Evolutionary conservation across 2,797 vertebrate genomes (phyloP).

Genomic region (Parauchenoglanis ngamensis): DNA sequence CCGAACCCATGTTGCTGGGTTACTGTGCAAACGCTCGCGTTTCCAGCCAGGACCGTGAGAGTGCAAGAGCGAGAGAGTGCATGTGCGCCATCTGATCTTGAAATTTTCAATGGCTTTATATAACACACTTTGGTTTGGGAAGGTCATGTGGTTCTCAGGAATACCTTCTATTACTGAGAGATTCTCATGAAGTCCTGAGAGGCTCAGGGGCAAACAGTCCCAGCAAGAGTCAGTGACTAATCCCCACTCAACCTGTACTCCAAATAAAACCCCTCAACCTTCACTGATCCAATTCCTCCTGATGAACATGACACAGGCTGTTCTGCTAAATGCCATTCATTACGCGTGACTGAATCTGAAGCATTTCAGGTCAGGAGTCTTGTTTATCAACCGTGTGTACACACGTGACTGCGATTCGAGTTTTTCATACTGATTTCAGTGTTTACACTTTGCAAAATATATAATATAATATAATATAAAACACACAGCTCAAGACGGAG

Average conservation of each 20-base stretch:
- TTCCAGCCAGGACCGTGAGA: neutral
- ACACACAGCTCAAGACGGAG: no score
- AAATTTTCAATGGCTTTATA: conserved; percentile 60
- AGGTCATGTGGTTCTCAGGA: conserved; percentile 16
- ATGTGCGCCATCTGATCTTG: conserved; percentile 55
- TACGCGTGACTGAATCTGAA: neutral
- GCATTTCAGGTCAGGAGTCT: neutral
- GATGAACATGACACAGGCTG: neutral
- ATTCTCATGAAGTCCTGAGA: neutral
- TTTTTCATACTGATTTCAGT: neutral
- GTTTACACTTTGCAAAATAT: neutral
- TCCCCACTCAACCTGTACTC: neutral
- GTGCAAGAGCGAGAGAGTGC: neutral
- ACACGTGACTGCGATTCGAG: neutral
- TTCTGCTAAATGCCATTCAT: neutral
- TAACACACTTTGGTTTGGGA: conserved; percentile 57
- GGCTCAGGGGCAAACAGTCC: neutral
- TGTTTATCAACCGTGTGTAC: neutral
- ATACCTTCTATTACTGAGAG: neutral
- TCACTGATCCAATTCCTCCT: neutral
- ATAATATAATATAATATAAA: no score
- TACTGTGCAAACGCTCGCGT: conserved; percentile 25
- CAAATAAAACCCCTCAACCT: conserved; percentile 7
- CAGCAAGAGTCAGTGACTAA: conserved; percentile 31
- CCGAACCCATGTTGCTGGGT: conserved; percentile 26